Evolutionary conservation across 2,888 invertebrate species (phyloP).

Genomic region (Bellardia pandia): DNA sequence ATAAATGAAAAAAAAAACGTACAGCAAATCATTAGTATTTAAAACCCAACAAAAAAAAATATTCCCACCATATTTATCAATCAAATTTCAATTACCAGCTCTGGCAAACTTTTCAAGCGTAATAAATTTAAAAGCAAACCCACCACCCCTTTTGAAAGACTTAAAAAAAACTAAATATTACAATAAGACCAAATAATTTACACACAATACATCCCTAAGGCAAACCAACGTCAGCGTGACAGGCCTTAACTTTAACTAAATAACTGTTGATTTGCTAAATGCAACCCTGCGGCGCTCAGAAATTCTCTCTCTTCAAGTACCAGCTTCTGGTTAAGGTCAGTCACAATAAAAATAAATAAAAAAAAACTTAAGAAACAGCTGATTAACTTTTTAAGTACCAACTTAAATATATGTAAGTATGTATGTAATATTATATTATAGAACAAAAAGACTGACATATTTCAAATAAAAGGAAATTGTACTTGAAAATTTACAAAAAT

Average conservation of each 20-base stretch:
- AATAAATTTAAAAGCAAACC: slow-evolving; percentile 33
- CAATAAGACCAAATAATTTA: too few relatives aligned
- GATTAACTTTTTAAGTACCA: slow-evolving; percentile 69
- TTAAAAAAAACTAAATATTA: background rate
- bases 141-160: slow-evolving; percentile 11
- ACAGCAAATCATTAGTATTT: too few relatives aligned
- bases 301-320: slow-evolving; percentile 35
- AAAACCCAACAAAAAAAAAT: background rate
- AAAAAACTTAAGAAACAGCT: slow-evolving; percentile 57
- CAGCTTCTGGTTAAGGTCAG: slow-evolving; percentile 59
- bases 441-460: slow-evolving; percentile 38
- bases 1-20: too few relatives aligned
- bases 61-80: slow-evolving; percentile 50
- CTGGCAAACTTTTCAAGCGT: slow-evolving; percentile 46
- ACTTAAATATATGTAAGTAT: background rate
- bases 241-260: slow-evolving; percentile 44
- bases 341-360: background rate
- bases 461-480: slow-evolving; percentile 38
- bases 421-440: too few relatives aligned
- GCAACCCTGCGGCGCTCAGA: slow-evolving; percentile 39
- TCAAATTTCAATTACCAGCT: slow-evolving; percentile 30
- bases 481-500: slow-evolving; percentile 6
- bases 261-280: slow-evolving; percentile 66
- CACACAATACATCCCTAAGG: too few relatives aligned
- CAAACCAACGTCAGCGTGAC: slow-evolving; percentile 34